Evolutionary conservation across 2,888 invertebrate species (phyloP), one percentile per base, ranked within the genome.

Genomic region (Eupithecia insigniata): DNA sequence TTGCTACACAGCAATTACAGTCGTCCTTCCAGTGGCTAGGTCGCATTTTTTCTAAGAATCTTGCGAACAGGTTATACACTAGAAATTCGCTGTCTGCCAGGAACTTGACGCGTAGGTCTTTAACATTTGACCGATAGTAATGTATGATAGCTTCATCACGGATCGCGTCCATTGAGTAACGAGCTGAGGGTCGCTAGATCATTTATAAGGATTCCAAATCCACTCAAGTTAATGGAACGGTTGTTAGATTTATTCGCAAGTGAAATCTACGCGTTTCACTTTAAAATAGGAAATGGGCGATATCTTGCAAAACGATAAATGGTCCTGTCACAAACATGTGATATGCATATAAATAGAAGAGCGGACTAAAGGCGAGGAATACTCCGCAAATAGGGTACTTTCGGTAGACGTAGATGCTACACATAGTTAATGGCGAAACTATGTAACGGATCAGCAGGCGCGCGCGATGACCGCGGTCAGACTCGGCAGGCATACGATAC

Each of bases 31-130:
- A 58, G 71, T 78, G 74, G 71, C 80, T 79, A 78, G 75, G 81
- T 83, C 76, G 79, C 75, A 71, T 78, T 87, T 90, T 89, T 88
- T 87, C 83, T 78, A 71, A 73, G 77, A 83, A 78, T 72, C 76
- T 82, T 81, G 81, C 85, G 84, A 89, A 90, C 90, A 88, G 88
- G 91, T 92, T 89, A 82, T 74, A 80, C 84, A 82, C 89, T 88
- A 91, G 91, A 92, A 91, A 91, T 89, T 87, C 82, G 84, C 87
- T 83, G 86, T 83, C 85, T 83, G 83, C 79, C 85, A 81, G 88
- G 89, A 90, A 90, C 87, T 85, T 81, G 83, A 86, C 84, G 83
- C 83, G 82, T 80, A 82, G 81, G 80, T 84, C 81, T 85, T 79
- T 81, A 84, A 83, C 81, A 83, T 83, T 85, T 87, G 87, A 87